phyloP scores from a whole-genome alignment of 2,888 invertebrate genomes.

The Marasmarcha lunaedactyla region DNA sequence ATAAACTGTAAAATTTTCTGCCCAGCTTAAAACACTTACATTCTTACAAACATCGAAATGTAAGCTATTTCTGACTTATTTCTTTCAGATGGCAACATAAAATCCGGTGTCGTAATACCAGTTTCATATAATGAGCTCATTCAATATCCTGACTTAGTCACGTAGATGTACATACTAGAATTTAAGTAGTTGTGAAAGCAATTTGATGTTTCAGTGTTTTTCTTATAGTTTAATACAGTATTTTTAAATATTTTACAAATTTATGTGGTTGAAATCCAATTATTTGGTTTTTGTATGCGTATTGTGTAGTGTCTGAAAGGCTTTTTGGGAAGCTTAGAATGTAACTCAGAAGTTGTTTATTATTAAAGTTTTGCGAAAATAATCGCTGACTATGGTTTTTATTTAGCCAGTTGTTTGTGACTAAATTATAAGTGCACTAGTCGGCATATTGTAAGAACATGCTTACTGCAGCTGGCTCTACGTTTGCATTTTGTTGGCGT shows the following conservation, averaged over 20 bases:
- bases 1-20: too few relatives aligned
- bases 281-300: slow-evolving; percentile 40
- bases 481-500: slow-evolving; percentile 64
- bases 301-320: slow-evolving; percentile 45
- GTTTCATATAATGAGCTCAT: slow-evolving; percentile 53
- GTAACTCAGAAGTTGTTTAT: slow-evolving; percentile 24
- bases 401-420: slow-evolving; percentile 18
- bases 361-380: slow-evolving; percentile 21
- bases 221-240: slow-evolving; percentile 45
- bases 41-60: too few relatives aligned
- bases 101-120: neutral
- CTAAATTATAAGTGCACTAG: slow-evolving; percentile 26
- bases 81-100: slow-evolving; percentile 37
- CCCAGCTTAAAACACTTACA: too few relatives aligned
- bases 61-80: slow-evolving; percentile 11
- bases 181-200: slow-evolving; percentile 42
- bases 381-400: slow-evolving; percentile 18
- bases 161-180: slow-evolving; percentile 52
- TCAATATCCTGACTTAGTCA: slow-evolving; percentile 50
- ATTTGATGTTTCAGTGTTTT: slow-evolving; percentile 43
- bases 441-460: slow-evolving; percentile 19
- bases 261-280: slow-evolving; percentile 41
- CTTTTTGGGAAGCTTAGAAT: slow-evolving; percentile 33
- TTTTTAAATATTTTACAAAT: slow-evolving; percentile 50
- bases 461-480: slow-evolving; percentile 33